A percentile compares a stretch with the other conserved stretches of the same genome.
phyloP scores from a whole-genome alignment of 2,797 vertebrate genomes.

The Sandelia bainsii region DNA sequence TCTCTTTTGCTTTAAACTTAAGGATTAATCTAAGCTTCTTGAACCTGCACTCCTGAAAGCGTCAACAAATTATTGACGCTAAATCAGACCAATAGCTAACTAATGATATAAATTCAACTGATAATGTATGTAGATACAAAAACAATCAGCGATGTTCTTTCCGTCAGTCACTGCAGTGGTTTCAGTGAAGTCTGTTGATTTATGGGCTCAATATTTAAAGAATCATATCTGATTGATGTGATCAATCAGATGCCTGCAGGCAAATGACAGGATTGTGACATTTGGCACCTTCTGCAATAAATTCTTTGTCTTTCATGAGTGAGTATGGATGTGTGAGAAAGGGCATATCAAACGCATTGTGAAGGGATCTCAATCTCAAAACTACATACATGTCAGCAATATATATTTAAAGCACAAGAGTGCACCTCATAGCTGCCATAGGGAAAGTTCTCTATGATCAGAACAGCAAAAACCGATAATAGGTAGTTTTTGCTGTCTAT shows the following conservation, averaged over 20 bases:
- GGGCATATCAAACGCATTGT: background rate
- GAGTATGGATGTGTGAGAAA: conserved; percentile 17
- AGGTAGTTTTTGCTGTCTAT: no score
- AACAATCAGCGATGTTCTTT: background rate
- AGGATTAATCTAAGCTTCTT: conserved; percentile 28
- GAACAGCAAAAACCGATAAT: conserved; percentile 35
- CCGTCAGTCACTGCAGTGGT: background rate
- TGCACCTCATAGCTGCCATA: conserved; percentile 17
- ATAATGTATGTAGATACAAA: conserved; percentile 1
- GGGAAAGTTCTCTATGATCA: conserved; percentile 39
- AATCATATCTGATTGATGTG: background rate
- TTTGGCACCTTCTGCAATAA: conserved; percentile 17
- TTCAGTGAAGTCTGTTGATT: conserved; percentile 56
- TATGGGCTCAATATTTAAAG: conserved; percentile 27
- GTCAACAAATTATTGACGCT: no score
- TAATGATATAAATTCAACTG: background rate
- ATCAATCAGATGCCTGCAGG: conserved; percentile 33
- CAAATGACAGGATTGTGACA: conserved; percentile 11
- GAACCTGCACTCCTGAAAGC: background rate
- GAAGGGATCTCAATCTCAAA: no score
- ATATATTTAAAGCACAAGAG: conserved; percentile 15
- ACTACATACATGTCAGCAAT: conserved; percentile 6
- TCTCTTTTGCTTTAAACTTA: conserved; percentile 13
- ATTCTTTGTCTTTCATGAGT: conserved; percentile 27
- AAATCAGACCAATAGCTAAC: no score